Evolutionary conservation across 2,113 vertebrate genomes (phyloP), one percentile per base, ranked within the genome.

Genomic region (Manacus vitellinus): DNA sequence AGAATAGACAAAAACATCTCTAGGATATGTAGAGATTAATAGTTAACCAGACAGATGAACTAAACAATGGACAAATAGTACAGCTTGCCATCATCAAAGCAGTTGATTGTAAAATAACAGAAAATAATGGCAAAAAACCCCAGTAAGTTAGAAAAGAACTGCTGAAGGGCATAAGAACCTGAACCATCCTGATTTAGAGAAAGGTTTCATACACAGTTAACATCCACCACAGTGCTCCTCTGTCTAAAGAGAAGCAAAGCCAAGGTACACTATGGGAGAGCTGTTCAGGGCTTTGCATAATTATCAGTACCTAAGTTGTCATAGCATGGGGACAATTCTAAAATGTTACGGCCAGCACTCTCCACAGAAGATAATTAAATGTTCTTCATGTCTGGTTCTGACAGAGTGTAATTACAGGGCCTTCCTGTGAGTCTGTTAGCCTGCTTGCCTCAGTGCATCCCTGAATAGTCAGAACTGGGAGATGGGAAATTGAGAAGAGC

Each of bases 41-140:
- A 92, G 70, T 84, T 81, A 85, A 59, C 37, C 33, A 93, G n/a
- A 63, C 28, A 67, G 49, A 80, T 23, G 4, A 75, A 80, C 73
- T 85, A 43, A 78, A 63, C 14, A 78, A 44, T 17, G 28, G 25
- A 66, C 46, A 80, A 51, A 8, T 24, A 70, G 11, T 31, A 88
- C 11, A 58, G 51, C 41, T 62, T 70, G 24, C 19, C 52, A 83
- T 28, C 49, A 56, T 73, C 81, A 89, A 91, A 70, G 44, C 59
- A 71, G 31, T 16, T 59, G 63, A 55, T 33, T 78, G 43, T 16
- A 78, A 88, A 94, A 15, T 37, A 89, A 58, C 6, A 39, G 16
- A 31, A 84, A 85, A 74, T 17, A 77, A 71, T 7, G 6, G 33
- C 46, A 81, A 70, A 19, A 62, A 89, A 87, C 70, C 18, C 18